Evolutionary conservation across 2,113 vertebrate species (phyloP), one percentile per base, ranked within the genome.

Genomic region (Paralichthys olivaceus): DNA sequence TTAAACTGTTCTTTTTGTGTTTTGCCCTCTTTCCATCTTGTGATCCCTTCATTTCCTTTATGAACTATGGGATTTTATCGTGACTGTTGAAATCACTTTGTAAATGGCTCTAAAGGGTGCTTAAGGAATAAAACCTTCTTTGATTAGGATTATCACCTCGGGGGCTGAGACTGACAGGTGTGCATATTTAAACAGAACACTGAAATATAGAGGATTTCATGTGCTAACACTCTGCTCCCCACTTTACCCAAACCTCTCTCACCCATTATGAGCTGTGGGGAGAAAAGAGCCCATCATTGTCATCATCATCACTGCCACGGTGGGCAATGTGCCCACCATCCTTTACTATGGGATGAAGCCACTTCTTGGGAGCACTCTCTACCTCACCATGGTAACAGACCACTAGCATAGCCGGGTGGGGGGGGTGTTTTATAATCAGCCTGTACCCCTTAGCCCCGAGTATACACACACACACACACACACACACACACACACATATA

Each of bases 311-410:
- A 13, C 70, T 47, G 64, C 63, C 72, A 55, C 43, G 43, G 73
- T 49, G n/a, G 75, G 62, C 79, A 70, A 47, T 60, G 69, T 49
- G 55, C 68, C 71, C 62, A 47, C 29, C 43, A 34, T 60, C 79
- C 22, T 72, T 76, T 77, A 76, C 55, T 81, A 85, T 28, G 53
- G 60, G 61, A 84, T 75, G 74, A 58, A 81, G 80, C 49, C 4
- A 3, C 70, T 82, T 84, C 85, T 72, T 73, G 51, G 85, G 71
- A 79, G 55, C 54, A 20, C 84, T 81, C 75, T 68, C n/a, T 25
- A 25, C 72, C 74, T 88, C 79, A 77, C 87, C 89, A 86, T 86
- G 77, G 87, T 73, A 84, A 92, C 85, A 72, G 70, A 81, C 57
- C 74, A 60, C 72, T 13, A 45, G 72, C 79, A 60, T 67, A 84